Evolutionary conservation across 1,140 invertebrate genomes (phyloP).

Genomic region (Drosophila sucinea): DNA sequence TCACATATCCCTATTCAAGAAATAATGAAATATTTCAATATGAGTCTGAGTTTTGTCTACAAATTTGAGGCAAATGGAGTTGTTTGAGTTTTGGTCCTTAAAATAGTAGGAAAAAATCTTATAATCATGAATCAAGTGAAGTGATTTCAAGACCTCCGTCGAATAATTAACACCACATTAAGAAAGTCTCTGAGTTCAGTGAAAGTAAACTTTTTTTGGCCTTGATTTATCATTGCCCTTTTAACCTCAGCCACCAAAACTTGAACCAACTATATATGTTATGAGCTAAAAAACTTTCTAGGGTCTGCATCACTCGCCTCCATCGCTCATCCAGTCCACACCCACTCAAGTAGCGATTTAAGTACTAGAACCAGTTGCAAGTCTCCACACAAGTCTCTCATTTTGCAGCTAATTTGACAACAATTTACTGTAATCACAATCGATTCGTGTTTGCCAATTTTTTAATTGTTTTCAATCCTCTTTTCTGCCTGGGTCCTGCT

Average conservation of each 20-base stretch:
- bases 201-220: neutral
- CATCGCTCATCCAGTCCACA: conserved; percentile 32
- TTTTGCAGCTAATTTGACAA: conserved; percentile 82
- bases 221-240: neutral
- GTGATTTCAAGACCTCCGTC: too few relatives aligned
- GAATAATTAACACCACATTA: neutral
- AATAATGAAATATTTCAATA: too few relatives aligned
- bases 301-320: neutral
- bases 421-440: conserved; percentile 82
- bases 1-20: too few relatives aligned
- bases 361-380: conserved; percentile 11
- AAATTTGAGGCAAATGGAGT: too few relatives aligned
- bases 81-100: too few relatives aligned
- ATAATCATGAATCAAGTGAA: too few relatives aligned
- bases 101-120: too few relatives aligned
- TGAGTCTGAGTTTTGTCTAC: too few relatives aligned
- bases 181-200: neutral
- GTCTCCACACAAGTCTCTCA: conserved; percentile 47
- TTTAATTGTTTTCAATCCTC: conserved; percentile 82
- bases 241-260: neutral
- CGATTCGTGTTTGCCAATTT: conserved; percentile 82
- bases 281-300: conserved; percentile 2
- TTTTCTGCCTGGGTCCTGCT: conserved; percentile 47
- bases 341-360: conserved; percentile 6
- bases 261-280: neutral